Base-by-base conservation (phyloP, 2,113 vertebrate species). In the Cephalopterus ornatus region DNA sequence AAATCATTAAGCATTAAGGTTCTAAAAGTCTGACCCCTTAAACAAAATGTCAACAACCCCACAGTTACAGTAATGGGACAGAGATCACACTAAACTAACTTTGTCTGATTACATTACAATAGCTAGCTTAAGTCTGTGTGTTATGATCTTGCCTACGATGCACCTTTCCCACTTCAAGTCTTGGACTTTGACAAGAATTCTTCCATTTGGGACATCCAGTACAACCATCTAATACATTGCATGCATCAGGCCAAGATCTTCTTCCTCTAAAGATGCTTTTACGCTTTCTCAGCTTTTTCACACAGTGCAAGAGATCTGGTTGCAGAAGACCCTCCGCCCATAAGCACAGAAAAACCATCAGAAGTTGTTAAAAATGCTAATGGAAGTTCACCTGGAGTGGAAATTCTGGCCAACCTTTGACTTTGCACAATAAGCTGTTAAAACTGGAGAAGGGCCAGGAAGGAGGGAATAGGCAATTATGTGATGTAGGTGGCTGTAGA, bases 221-320 rank as follows among this genome's bases (percentile, higher is more conserved):
- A 16, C 5, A n/a, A 11, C 9, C 15, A 50, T 1, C 14, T 22
- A 13, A 4, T 21, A 11, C 24, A 22, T 2, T 22, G 4, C 2
- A 21, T 27, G 15, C 8, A 58, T 12, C 26, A 85, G 17, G 6
- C 15, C 17, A 15, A 28, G 22, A 26, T 41, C 27, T 56, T 39
- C n/a, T 23, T 8, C 37, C 7, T 62, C 58, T 27, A 11, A 80
- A 77, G 32, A 2, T 4, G 6, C 2, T 42, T 95, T 63, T 14
- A 7, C 50, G 11, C 8, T 56, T 71, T 42, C 16, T 21, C 49
- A 70, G 8, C 6, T 39, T 50, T 83, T 63, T 35, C n/a, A 53
- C 17, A 27, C 12, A 53, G 8, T 1, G 1, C 14, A 49, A 74
- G 14, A 4, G 10, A 22, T 44, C 14, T 46, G 11, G 6, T 65